Base-by-base conservation (phyloP, 2,797 vertebrate genomes). In the Phrynocephalus vlangalii region DNA sequence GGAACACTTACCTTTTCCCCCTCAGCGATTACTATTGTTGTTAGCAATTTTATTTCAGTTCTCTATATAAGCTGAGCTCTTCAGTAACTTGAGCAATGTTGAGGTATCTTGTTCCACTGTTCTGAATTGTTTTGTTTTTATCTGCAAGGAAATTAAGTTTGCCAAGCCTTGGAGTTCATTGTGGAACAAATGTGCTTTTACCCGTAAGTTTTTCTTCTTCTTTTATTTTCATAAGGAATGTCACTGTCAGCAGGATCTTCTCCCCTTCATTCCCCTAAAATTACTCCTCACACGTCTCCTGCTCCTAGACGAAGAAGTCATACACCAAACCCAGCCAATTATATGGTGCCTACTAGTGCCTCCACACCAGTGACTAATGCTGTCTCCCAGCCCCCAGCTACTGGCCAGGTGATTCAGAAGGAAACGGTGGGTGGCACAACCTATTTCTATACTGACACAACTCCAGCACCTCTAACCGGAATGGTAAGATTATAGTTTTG, bases 391-490 rank as follows among this genome's bases (percentile, higher is more conserved):
- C 96, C 97, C 91, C 95, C 97, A 22, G 95, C 97, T 94, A 94
- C 97, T 86, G 94, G 97, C 87, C 98, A 99, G 95, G 97, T 99
- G 82, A 99, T 99, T 93, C 99, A 99, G 96, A 99, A 99, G 96
- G 99, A 99, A 96, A 99, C 99, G 75, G 99, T 99, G 56, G 99
- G 99, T 83, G 99, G 99, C 92, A 99, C 99, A 33, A 99, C 99
- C 0, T 99, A 99, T 96, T 99, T 99, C 97, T 99, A 99, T 95
- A 99, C 99, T 8, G 99, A 99, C 94, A 98, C 99, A 95, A 98
- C 98, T 91, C 99, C 99, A 81, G 98, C 97, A 87, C 99, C 99
- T 86, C 94, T 99, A 96, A 96, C 98, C 63, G 99, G 99, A 96
- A 99, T 99, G 99, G 99, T 99, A 98, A 8, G 96, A 68, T 44